A percentile compares a stretch with the other conserved stretches of the same genome.
These are phyloP conservation scores for Paradoxurus hermaphroditus DNA, from an alignment of 2,113 vertebrate species.

Conservation along the genomic window DNA sequence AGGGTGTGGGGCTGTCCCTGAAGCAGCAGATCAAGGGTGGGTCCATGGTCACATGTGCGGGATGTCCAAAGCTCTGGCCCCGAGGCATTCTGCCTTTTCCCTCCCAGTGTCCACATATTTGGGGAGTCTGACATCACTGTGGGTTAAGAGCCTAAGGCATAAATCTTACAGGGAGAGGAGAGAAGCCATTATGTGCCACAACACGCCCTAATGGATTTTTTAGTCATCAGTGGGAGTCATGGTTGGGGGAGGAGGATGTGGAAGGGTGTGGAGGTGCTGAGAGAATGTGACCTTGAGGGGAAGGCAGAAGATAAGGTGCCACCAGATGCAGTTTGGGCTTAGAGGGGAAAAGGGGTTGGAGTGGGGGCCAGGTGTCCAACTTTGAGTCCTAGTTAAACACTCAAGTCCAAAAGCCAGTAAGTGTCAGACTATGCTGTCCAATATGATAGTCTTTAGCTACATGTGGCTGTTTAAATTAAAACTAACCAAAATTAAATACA, in stretches of 20 bases:
- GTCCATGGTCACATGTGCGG: not conserved
- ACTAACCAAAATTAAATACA: not conserved
- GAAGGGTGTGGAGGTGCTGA: not conserved
- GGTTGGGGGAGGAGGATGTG: not conserved
- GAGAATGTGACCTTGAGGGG: not conserved
- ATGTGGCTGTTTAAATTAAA: not conserved
- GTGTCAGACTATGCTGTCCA: not conserved
- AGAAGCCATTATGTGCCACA: not conserved
- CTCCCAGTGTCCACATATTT: not conserved
- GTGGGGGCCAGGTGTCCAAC: not conserved
- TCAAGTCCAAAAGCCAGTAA: not conserved
- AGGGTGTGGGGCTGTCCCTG: not conserved
- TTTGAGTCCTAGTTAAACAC: not conserved
- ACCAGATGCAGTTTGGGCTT: not conserved
- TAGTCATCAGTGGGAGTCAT: not conserved
- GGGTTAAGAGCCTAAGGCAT: not conserved
- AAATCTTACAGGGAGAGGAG: not conserved
- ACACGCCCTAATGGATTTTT: not conserved
- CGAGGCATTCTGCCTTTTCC: not conserved
- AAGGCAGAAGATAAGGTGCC: not conserved
- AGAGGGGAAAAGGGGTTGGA: too few relatives aligned
- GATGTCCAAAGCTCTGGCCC: not conserved
- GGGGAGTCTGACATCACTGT: not conserved
- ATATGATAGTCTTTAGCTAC: not conserved
- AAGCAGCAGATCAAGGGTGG: not conserved